Evolutionary conservation across 2,113 vertebrate species (phyloP).

Genomic region (Speoplatyrhinus poulsoni): DNA sequence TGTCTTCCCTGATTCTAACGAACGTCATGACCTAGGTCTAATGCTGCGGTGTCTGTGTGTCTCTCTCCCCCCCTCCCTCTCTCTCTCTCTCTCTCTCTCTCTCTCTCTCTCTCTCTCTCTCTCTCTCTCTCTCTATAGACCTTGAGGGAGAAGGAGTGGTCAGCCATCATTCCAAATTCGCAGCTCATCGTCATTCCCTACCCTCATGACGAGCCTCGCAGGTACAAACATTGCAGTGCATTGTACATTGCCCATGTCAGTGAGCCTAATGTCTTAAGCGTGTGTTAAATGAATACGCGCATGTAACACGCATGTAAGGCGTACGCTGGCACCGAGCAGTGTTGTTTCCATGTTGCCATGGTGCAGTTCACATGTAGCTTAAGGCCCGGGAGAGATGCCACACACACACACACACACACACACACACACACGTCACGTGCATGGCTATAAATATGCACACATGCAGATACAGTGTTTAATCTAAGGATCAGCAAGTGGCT

Average conservation of each 20-base stretch:
- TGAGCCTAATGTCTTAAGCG: neutral
- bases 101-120: conserved; percentile 20
- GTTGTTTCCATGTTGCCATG: conserved; percentile 43
- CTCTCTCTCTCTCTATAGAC: conserved; percentile 71
- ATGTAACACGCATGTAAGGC: neutral
- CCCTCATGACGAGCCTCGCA: conserved; percentile 87
- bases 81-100: conserved; percentile 19
- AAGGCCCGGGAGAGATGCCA: conserved; percentile 54
- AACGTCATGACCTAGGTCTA: too few relatives aligned
- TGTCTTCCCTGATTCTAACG: too few relatives aligned
- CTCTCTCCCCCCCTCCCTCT: conserved; percentile 15
- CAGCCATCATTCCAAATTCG: conserved; percentile 97
- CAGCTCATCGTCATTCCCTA: conserved; percentile 97
- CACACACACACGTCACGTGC: neutral
- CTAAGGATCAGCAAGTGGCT: too few relatives aligned
- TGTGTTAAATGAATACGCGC: neutral
- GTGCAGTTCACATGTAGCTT: conserved; percentile 44
- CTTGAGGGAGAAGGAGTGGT: conserved; percentile 90
- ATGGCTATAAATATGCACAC: conserved; percentile 7
- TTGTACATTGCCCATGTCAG: neutral
- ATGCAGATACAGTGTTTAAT: neutral
- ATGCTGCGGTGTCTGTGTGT: neutral
- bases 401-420: too few relatives aligned
- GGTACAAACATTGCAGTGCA: conserved; percentile 66
- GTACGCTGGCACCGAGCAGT: conserved; percentile 21